Evolutionary conservation across 2,888 invertebrate species (phyloP).

Genomic region (Caenorhabditis uteleia): DNA sequence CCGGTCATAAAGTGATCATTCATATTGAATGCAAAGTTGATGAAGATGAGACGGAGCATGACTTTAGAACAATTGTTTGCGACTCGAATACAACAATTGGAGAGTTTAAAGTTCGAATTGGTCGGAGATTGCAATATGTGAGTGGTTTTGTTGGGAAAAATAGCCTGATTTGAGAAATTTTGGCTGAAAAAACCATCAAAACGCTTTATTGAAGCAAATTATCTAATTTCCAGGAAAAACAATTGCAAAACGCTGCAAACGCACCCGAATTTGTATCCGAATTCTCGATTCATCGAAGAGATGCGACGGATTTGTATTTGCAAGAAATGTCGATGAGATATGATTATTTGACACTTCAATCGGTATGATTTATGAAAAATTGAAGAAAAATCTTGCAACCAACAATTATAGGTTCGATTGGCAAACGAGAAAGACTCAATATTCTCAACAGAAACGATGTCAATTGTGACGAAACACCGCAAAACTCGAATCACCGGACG

Average conservation of each 20-base stretch:
- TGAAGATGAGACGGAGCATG: slow-evolving; percentile 15
- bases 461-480: slow-evolving; percentile 23
- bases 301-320: no score
- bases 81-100: slow-evolving; percentile 35
- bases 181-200: not conserved
- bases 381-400: not conserved
- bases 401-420: not conserved
- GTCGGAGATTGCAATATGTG: slow-evolving; percentile 17
- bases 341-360: slow-evolving; percentile 28
- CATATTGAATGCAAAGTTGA: slow-evolving; percentile 27
- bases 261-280: slow-evolving; percentile 20
- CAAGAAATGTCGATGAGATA: slow-evolving; percentile 27
- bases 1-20: slow-evolving; percentile 26
- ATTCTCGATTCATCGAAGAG: slow-evolving; percentile 28
- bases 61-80: slow-evolving; percentile 19
- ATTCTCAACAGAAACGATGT: slow-evolving; percentile 22
- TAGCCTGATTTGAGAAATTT: not conserved
- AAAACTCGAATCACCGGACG: not conserved
- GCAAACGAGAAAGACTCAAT: slow-evolving; percentile 28
- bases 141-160: not conserved
- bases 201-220: no score
- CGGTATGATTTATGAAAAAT: slow-evolving; percentile 1
- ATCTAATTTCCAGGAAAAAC: slow-evolving; percentile 3
- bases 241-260: no score
- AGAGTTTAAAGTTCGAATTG: slow-evolving; percentile 35